Evolutionary conservation across 64 coral and sea anemone species (phyloP), one percentile per base, ranked within the genome.

Genomic region (Montipora foliosa): DNA sequence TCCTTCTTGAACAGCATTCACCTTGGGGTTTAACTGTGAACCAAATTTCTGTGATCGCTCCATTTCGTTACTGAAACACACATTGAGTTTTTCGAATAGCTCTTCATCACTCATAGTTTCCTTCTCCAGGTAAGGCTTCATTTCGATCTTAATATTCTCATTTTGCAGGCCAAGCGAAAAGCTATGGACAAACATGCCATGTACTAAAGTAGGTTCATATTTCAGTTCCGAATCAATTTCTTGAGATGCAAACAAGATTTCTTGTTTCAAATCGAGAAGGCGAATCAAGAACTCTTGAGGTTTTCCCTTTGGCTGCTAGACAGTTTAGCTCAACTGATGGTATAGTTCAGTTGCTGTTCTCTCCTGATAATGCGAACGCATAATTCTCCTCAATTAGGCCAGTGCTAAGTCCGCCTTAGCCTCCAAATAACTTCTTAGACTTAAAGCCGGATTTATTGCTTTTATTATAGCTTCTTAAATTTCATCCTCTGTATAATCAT

Each of bases 241-340:
- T 74, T 88, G 47, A 6, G 49, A 88, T 75, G 75, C 83, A n/a
- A 95, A 95, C 3, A 81, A 8, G 15, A 95, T 47, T 48, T 91
- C 87, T 17, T 95, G 77, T 81, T 90, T 21, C 72, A 88, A 71
- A 74, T 95, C 76, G 15, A 95, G 47, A 0, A 79, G 62, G n/a
- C 94, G 44, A 29, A 91, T 79, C 44, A 95, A 61, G 16, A 95
- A 88, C 4, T 95, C 47, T 55, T 95, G 89, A 13, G 82, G 57
- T 8, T 62, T 95, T 74, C 87, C 89, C 48, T 76, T 82, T 61
- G 76, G 59, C 2, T 91, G n/a, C 4, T 82, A 37, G 29, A 83
- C 29, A 44, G 53, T 91, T 72, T 82, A 81, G 5, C 82, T 50
- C 8, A 87, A 62, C 74, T 87, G 21, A 20, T 93, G 91, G 59